These are phyloP conservation scores for Leptopilina syphax DNA, from an alignment of 2,888 invertebrate genomes.

Conservation along the genomic window DNA sequence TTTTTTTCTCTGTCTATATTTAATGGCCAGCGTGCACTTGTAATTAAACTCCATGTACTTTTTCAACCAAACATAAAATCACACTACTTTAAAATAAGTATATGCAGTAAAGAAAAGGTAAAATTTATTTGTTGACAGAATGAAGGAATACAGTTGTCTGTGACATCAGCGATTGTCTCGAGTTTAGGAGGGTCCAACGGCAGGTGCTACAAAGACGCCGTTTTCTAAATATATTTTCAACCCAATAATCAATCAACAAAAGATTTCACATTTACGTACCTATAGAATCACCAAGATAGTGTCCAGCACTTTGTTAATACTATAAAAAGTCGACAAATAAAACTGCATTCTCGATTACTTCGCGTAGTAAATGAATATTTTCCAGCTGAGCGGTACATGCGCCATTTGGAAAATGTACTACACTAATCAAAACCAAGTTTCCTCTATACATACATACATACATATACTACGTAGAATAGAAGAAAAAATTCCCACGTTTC, in stretches of 20 bases:
- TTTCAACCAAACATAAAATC: neutral
- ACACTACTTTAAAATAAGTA: slow-evolving; percentile 11
- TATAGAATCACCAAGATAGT: slow-evolving; percentile 61
- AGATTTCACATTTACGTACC: slow-evolving; percentile 59
- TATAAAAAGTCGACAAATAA: slow-evolving; percentile 63
- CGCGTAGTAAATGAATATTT: slow-evolving; percentile 58
- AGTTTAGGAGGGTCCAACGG: slow-evolving; percentile 66
- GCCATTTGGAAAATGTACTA: slow-evolving; percentile 72
- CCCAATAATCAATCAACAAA: slow-evolving; percentile 42
- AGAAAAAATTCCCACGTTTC: no score
- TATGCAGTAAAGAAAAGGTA: neutral
- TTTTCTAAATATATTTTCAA: slow-evolving; percentile 45
- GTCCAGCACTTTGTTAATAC: slow-evolving; percentile 64
- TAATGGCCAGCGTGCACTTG: slow-evolving; percentile 2
- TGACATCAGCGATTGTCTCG: slow-evolving; percentile 57
- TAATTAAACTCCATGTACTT: slow-evolving; percentile 10
- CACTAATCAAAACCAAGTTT: slow-evolving; percentile 57
- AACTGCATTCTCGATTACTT: slow-evolving; percentile 63
- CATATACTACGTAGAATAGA: no score
- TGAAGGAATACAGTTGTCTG: slow-evolving; percentile 40
- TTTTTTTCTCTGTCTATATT: neutral
- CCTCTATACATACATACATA: no score
- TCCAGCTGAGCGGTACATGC: slow-evolving; percentile 74
- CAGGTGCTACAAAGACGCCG: slow-evolving; percentile 66
- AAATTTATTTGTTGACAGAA: slow-evolving; percentile 52